Evolutionary conservation across 2,113 vertebrate genomes (phyloP).

Genomic region (Scolopax mira): DNA sequence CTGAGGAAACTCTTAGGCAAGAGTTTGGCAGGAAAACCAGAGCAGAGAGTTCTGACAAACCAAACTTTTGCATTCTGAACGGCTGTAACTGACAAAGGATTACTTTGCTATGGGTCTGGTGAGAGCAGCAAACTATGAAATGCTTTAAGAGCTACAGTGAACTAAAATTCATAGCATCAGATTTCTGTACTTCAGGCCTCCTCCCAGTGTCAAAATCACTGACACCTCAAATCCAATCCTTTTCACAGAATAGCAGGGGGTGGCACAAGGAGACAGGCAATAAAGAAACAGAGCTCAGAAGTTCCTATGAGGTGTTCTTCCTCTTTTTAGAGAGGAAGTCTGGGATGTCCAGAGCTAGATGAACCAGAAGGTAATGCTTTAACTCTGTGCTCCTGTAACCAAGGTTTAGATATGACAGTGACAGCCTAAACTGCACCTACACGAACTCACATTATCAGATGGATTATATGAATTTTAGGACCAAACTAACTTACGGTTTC

Average conservation of each 20-base stretch:
- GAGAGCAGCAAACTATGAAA: neutral
- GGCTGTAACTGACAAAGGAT: neutral
- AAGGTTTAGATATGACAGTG: neutral
- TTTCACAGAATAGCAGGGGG: neutral
- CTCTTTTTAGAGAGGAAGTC: neutral
- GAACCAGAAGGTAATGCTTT: neutral
- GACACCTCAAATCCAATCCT: neutral
- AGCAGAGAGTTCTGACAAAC: neutral
- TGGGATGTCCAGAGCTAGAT: neutral
- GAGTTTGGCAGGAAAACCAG: constrained; percentile 28
- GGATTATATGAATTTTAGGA: neutral
- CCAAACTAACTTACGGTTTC: neutral
- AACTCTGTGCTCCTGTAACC: neutral
- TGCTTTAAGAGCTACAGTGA: neutral
- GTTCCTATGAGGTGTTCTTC: neutral
- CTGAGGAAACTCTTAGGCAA: constrained; percentile 11
- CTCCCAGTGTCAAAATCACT: neutral
- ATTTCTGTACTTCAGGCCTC: neutral
- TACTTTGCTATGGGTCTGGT: neutral
- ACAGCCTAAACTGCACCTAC: neutral
- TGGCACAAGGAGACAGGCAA: neutral
- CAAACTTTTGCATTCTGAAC: constrained; percentile 6
- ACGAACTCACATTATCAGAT: neutral
- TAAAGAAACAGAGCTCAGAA: neutral
- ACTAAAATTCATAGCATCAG: neutral